Evolutionary conservation across 2,888 invertebrate species (phyloP).

Genomic region (Apodemia duryi): DNA sequence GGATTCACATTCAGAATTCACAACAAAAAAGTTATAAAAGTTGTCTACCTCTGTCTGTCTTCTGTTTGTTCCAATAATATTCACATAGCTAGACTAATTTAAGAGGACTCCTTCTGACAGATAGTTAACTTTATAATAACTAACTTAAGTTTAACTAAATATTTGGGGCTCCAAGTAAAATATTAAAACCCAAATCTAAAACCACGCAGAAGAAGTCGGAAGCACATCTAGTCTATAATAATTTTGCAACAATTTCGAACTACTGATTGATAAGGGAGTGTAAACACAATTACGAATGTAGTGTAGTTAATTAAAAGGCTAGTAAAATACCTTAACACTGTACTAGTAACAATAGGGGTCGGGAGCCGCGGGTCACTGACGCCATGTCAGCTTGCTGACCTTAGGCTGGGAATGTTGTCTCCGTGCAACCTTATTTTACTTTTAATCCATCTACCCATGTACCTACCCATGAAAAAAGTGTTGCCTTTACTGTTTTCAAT

Average conservation of each 20-base stretch:
- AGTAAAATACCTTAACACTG: conserved; percentile 39
- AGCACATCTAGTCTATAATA: background rate
- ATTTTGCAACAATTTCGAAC: background rate
- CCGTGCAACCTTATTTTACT: background rate
- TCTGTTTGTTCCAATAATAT: too few relatives aligned
- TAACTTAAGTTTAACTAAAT: too few relatives aligned
- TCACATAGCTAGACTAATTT: too few relatives aligned
- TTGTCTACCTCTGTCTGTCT: too few relatives aligned
- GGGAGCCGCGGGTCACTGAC: conserved; percentile 64
- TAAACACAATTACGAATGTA: background rate
- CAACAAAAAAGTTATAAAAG: too few relatives aligned
- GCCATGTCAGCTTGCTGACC: conserved; percentile 22
- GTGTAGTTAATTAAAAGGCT: background rate
- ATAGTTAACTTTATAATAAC: too few relatives aligned
- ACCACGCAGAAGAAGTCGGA: too few relatives aligned
- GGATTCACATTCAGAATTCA: too few relatives aligned
- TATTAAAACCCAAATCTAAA: too few relatives aligned
- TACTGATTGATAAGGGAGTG: background rate
- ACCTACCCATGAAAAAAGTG: background rate
- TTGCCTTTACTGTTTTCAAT: too few relatives aligned
- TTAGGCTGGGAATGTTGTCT: conserved; percentile 9
- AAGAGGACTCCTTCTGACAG: too few relatives aligned
- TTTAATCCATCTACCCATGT: background rate
- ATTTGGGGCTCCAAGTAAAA: too few relatives aligned
- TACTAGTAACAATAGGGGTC: conserved; percentile 71